Evolutionary conservation across 2,888 invertebrate species (phyloP).

Genomic region (Apotomis betuletana): DNA sequence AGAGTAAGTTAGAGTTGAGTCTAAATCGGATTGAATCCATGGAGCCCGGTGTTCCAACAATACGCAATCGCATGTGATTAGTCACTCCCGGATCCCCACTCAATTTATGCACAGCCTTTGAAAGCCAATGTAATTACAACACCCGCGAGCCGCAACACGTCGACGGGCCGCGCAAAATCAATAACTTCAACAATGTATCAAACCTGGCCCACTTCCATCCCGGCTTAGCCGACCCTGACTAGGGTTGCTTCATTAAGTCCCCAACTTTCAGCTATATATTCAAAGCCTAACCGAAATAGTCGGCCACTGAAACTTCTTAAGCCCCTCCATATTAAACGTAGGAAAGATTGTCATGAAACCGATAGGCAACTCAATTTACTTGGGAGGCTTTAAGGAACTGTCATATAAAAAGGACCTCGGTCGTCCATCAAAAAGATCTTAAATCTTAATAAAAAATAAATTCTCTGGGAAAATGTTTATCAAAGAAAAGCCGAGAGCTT

Average conservation of each 20-base stretch:
- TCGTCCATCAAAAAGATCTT: conserved; percentile 33
- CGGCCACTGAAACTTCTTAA: conserved; percentile 29
- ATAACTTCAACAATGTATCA: conserved; percentile 52
- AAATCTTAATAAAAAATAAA: conserved; percentile 31
- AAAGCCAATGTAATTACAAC: conserved; percentile 30
- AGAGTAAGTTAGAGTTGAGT: no score
- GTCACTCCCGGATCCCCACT: conserved; percentile 26
- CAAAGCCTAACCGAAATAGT: conserved; percentile 37
- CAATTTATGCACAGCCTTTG: conserved; percentile 1
- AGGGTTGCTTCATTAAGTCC: conserved; percentile 35
- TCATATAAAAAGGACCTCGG: conserved; percentile 24
- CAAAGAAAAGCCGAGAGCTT: conserved; percentile 21
- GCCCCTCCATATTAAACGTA: conserved; percentile 33
- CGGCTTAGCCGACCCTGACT: conserved; percentile 44
- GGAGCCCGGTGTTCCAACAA: background rate
- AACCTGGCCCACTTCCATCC: conserved; percentile 51
- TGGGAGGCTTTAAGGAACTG: conserved; percentile 17
- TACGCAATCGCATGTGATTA: background rate
- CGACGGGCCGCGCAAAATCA: conserved; percentile 49
- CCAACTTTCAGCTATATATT: conserved; percentile 33
- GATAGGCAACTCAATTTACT: conserved; percentile 19
- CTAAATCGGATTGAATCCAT: background rate
- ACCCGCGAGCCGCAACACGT: conserved; percentile 34
- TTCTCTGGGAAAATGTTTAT: conserved; percentile 21
- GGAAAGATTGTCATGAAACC: conserved; percentile 14